These are phyloP conservation scores for Megaustenia siamemsis DNA, from an alignment of 2,888 invertebrate genomes.

Conservation along the genomic window DNA sequence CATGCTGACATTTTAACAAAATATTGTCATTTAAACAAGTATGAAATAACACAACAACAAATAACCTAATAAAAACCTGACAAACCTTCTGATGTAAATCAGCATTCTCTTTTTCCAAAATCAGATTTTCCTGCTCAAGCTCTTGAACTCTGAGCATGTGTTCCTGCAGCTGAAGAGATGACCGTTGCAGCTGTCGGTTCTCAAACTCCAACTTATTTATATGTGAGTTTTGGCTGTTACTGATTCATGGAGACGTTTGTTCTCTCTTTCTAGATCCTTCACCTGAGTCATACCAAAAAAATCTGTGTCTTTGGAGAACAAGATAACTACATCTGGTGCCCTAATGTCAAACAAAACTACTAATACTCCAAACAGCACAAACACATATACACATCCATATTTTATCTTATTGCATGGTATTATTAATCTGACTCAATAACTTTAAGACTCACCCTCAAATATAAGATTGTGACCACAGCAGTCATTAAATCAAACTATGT, in stretches of 20 bases:
- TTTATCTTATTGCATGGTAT: no score
- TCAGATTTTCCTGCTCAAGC: conserved; percentile 77
- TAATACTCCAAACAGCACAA: no score
- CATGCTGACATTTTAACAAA: no score
- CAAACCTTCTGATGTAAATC: conserved; percentile 76
- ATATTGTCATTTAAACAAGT: no score
- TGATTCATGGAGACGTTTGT: conserved; percentile 77
- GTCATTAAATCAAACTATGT: no score
- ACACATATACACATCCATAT: no score
- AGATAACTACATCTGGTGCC: no score
- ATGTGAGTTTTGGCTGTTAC: conserved; percentile 72
- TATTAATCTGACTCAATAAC: no score
- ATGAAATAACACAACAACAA: background rate
- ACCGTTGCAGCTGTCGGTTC: conserved; percentile 76
- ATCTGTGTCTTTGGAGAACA: no score
- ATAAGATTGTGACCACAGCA: no score
- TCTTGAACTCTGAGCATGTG: conserved; percentile 73
- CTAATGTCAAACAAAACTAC: no score
- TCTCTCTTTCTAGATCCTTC: conserved; percentile 80
- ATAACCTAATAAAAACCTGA: conserved; percentile 53
- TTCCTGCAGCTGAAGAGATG: conserved; percentile 71
- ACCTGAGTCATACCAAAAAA: conserved; percentile 61
- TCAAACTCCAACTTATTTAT: conserved; percentile 79
- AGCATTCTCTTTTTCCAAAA: conserved; percentile 76
- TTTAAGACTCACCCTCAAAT: no score